These are phyloP conservation scores for Alloplasta piceator DNA, from an alignment of 2,888 invertebrate genomes.

Conservation along the genomic window DNA sequence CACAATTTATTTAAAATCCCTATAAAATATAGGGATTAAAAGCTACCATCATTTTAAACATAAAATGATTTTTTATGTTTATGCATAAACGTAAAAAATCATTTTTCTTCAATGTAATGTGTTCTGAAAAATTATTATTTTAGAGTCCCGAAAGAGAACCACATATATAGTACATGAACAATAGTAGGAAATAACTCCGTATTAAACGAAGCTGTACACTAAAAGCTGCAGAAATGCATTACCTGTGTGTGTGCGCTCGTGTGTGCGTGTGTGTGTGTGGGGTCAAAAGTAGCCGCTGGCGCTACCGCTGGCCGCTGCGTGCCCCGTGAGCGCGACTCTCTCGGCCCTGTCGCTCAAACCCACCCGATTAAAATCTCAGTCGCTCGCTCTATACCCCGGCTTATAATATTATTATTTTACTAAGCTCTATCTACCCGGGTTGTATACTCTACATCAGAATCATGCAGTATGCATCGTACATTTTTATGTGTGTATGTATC, in stretches of 20 bases:
- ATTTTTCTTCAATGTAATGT: too few relatives aligned
- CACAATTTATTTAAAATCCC: too few relatives aligned
- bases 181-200: constrained; percentile 8
- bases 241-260: background rate
- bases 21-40: too few relatives aligned
- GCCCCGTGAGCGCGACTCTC: constrained; percentile 70
- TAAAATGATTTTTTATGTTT: too few relatives aligned
- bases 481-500: background rate
- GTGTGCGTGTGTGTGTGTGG: background rate
- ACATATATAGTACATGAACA: constrained; percentile 4
- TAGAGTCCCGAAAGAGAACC: too few relatives aligned
- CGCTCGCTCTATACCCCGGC: constrained; percentile 61
- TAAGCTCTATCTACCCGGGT: constrained; percentile 63
- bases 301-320: constrained; percentile 71
- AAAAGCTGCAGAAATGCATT: background rate
- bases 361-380: constrained; percentile 77
- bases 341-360: constrained; percentile 74
- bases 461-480: constrained; percentile 25
- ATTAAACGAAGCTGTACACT: background rate
- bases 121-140: too few relatives aligned
- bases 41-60: too few relatives aligned
- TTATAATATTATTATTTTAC: constrained; percentile 79
- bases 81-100: too few relatives aligned
- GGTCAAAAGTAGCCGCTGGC: background rate
- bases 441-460: constrained; percentile 21